A percentile compares a stretch with the other conserved stretches of the same genome.
Evolutionary conservation across 2,113 vertebrate species (phyloP).

Genomic region (Dolichallabes microphthalmus): DNA sequence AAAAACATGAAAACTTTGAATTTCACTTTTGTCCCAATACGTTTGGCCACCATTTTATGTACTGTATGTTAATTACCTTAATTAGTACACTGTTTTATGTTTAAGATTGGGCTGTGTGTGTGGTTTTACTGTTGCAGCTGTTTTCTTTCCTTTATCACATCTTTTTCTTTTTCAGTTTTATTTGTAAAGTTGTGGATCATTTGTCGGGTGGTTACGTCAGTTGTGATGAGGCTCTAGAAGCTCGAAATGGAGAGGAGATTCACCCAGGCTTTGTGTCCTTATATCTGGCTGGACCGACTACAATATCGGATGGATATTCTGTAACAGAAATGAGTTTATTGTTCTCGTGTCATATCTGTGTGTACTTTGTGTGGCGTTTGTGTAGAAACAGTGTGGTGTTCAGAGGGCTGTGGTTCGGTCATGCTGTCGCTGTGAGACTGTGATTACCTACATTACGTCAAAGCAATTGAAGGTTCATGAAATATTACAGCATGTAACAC

Average conservation of each 20-base stretch:
- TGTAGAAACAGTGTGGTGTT: not conserved
- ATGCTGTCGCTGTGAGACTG: not conserved
- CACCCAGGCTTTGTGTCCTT: not conserved
- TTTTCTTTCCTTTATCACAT: not conserved
- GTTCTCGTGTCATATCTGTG: too few species aligned
- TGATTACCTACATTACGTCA: not conserved
- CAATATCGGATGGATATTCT: not conserved
- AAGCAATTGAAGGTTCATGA: not conserved
- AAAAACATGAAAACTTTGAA: too few species aligned
- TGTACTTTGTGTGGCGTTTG: too few species aligned
- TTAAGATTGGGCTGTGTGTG: not conserved
- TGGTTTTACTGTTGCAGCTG: not conserved
- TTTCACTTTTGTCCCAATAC: too few species aligned
- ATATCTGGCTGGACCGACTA: not conserved
- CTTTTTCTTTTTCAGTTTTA: not conserved
- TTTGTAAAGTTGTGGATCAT: not conserved
- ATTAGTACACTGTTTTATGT: not conserved
- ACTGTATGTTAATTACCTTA: not conserved
- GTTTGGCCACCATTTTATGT: too few species aligned
- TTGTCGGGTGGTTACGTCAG: not conserved
- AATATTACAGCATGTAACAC: too few species aligned
- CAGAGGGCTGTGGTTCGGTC: not conserved
- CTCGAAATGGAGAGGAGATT: not conserved
- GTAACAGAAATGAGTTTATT: not conserved
- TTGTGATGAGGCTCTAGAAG: not conserved